A percentile compares a stretch with the other conserved stretches of the same genome.
Conservation (phyloP, 2,797 vertebrate genomes). For the Catamblyrhynchus diadema region DNA sequence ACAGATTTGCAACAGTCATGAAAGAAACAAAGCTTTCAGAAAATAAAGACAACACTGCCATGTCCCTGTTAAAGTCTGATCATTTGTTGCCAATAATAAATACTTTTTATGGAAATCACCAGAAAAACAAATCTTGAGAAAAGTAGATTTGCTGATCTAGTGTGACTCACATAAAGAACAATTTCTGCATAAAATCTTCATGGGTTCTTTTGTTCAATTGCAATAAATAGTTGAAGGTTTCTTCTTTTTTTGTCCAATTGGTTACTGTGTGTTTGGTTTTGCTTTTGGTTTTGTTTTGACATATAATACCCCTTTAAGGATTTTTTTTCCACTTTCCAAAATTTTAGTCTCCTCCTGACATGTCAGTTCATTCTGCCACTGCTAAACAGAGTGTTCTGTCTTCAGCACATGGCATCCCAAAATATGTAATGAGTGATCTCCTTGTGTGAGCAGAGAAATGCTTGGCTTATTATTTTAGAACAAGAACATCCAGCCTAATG, state of each 20-base stretch:
- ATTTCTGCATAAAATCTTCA: neutral
- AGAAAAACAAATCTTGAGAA: neutral
- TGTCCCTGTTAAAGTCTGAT: neutral
- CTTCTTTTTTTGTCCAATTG: neutral
- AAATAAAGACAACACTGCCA: neutral
- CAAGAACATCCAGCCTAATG: neutral
- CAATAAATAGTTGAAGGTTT: neutral
- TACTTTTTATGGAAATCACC: neutral
- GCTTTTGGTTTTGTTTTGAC: neutral
- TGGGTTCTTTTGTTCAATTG: neutral
- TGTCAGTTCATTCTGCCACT: neutral
- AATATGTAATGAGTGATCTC: neutral
- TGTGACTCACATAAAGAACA: neutral
- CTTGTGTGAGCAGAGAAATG: neutral
- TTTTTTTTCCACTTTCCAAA: neutral
- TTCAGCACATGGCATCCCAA: neutral
- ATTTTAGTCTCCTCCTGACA: neutral
- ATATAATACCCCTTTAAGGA: neutral
- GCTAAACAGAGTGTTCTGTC: neutral
- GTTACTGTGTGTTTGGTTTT: rapidly evolving
- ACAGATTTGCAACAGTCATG: neutral
- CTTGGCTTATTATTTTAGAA: neutral
- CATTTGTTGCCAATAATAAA: neutral
- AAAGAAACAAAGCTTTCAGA: neutral
- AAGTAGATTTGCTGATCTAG: neutral